Evolutionary conservation across 2,888 invertebrate species (phyloP), one percentile per base, ranked within the genome.

Genomic region (Morpho deidamia): DNA sequence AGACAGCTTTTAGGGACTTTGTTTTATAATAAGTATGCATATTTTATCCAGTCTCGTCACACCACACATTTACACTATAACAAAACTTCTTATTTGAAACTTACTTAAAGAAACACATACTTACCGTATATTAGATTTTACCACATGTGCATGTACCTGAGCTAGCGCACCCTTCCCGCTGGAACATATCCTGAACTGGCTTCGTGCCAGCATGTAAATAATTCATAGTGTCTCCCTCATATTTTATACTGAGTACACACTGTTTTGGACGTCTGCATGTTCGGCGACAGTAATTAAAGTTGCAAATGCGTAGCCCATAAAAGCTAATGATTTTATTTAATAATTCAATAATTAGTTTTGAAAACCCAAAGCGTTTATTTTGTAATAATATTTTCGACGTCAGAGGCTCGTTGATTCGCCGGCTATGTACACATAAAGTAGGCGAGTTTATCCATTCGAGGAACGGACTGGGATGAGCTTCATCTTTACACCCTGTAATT

Each of bases 221-320:
- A 23, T 41, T 48, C 38, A 14, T 35, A n/a, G 43, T 43, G 43
- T 43, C 50, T 44, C 44, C 37, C 2, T 38, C 38, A 44, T 50
- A 50, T 50, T 38, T 50, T 32, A 44, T 1, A 44, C 43, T 11
- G 50, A 44, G 50, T 44, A 38, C 44, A 38, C 34, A 44, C 32
- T 44, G 50, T 35, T 49, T 14, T 42, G 34, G 49, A 42, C 49
- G 9, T 42, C 42, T 11, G 12, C 42, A 23, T 49, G 49, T 49
- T 49, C 14, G 8, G 49, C 10, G 35, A 34, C 42, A 34, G 23
- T 23, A 23, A 23, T 42, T 42, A 35, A 49, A 49, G 23, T 23
- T 41, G 42, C 49, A 42, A 37, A 35, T 41, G 23, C 23, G 5
- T 23, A 3, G 23, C 23, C 3, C 23, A 2, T 23, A 23, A 23